A percentile compares a stretch with the other conserved stretches of the same genome.
Evolutionary conservation across 1,140 invertebrate species (phyloP).

Genomic region (Drosophila eugracilis): DNA sequence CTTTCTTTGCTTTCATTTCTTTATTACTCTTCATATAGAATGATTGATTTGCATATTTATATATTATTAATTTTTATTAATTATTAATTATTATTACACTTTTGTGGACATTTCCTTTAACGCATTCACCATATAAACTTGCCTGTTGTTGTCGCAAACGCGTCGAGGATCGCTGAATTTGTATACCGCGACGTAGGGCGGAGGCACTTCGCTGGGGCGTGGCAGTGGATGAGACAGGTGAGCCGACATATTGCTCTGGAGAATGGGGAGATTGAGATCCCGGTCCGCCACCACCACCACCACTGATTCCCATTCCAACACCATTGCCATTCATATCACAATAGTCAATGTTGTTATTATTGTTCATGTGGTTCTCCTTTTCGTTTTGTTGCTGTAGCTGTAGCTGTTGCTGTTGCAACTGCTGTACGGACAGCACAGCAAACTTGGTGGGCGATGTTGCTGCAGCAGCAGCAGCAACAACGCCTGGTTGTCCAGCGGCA

Average conservation of each 20-base stretch:
- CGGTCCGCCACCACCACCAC: slow-evolving; percentile 1
- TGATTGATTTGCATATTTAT: neutral
- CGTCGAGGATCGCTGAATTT: slow-evolving; percentile 71
- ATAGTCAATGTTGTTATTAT: slow-evolving; percentile 60
- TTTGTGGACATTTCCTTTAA: neutral
- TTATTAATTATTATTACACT: neutral
- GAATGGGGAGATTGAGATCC: neutral
- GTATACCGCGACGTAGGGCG: slow-evolving; percentile 65
- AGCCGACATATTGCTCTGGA: slow-evolving; percentile 14
- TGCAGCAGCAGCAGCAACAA: slow-evolving; percentile 5
- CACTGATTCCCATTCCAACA: neutral
- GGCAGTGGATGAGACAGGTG: slow-evolving; percentile 27
- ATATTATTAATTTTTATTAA: neutral
- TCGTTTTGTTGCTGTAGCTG: slow-evolving; percentile 23
- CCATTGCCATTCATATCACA: slow-evolving; percentile 71
- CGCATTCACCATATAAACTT: slow-evolving; percentile 38
- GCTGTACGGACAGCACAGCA: slow-evolving; percentile 23
- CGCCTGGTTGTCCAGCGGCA: slow-evolving; percentile 13
- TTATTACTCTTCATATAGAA: no score
- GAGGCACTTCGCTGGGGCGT: slow-evolving; percentile 61
- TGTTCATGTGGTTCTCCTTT: slow-evolving; percentile 43
- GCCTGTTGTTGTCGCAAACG: slow-evolving; percentile 84
- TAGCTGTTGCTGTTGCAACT: slow-evolving; percentile 24
- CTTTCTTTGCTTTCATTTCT: neutral
- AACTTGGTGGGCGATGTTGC: slow-evolving; percentile 34